Conservation (phyloP, 2,113 vertebrate species). For the Rhinichthys klamathensis region DNA sequence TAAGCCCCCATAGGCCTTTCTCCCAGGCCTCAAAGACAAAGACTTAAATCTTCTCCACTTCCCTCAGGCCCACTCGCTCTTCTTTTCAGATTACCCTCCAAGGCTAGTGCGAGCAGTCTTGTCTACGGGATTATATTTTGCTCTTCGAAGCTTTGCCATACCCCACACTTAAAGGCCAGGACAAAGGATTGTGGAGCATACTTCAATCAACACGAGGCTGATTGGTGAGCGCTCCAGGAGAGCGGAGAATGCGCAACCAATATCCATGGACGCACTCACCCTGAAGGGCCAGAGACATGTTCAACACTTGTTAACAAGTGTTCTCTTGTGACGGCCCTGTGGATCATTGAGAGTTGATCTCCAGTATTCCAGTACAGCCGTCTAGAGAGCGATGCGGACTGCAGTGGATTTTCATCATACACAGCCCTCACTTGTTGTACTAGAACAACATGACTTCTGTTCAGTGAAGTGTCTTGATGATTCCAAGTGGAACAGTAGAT, state of each 20-base stretch:
- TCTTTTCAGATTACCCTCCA: not conserved
- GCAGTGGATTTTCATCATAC: not conserved
- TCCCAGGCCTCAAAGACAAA: constrained; percentile 1
- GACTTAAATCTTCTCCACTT: not conserved
- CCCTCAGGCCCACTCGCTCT: not conserved
- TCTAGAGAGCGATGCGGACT: not conserved
- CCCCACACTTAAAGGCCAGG: not conserved
- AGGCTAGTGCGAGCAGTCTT: not conserved
- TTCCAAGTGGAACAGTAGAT: not conserved
- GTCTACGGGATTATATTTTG: constrained; percentile 11
- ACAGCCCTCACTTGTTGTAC: constrained; percentile 2
- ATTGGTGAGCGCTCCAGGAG: not conserved
- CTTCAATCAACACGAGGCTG: not conserved
- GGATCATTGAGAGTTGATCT: constrained; percentile 25
- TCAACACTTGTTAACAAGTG: constrained; percentile 14
- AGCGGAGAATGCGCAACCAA: not conserved
- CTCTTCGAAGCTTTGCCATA: constrained; percentile 25
- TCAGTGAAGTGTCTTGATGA: not conserved
- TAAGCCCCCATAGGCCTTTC: not conserved
- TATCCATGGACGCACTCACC: constrained; percentile 7
- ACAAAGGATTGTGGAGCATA: not conserved
- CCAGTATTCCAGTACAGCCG: not conserved
- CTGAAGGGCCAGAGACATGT: constrained; percentile 22
- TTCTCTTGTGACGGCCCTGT: constrained; percentile 1
- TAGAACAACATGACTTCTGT: constrained; percentile 19